Evolutionary conservation across 1,140 invertebrate genomes (phyloP), one percentile per base, ranked within the genome.

Genomic region (Kradibia gibbosae): DNA sequence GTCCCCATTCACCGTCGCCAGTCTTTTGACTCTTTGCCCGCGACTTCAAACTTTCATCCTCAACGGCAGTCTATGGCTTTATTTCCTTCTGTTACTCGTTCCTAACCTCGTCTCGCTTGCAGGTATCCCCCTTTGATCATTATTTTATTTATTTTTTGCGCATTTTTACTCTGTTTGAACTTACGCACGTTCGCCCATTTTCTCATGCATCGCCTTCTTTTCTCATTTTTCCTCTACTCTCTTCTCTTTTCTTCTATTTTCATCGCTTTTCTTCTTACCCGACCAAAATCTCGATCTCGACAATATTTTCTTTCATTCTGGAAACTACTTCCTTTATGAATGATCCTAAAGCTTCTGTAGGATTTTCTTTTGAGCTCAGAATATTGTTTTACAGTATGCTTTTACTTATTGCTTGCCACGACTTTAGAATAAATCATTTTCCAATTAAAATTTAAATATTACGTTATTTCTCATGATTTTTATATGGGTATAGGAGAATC

Each of bases 91-190:
- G 74, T 77, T 57, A 36, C 28, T 75, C 39, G 36, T 39, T 45
- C 20, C 62, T 81, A 81, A 81, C 79, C 79, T 81, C 65, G 57
- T 71, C 45, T 42, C 55, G 50, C 17, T 73, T 25, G 1, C 62
- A 77, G 48, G 53, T 73, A 83, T 78, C 15, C 76, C 34, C 81
- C 55, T 81, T 83, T 75, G 20, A 55, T 50, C 80, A 60, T 11
- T 25, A 7, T 1, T 60, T 42, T 84, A 53, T 85, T 84, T 65
- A 82, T 81, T 85, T 82, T 45, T 72, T 71, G 53, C 67, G 71
- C 74, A 31, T 67, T 81, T 42, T 71, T 81, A 36, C 28, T 67
- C 42, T 71, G 48, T 50, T 7, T 34, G 31, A 60, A 13, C 42
- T 13, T 48, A 48, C 45, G 45, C 45, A 48, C 45, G 7, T 17